Evolutionary conservation across 2,797 vertebrate genomes (phyloP).

Genomic region (Staurois parvus): DNA sequence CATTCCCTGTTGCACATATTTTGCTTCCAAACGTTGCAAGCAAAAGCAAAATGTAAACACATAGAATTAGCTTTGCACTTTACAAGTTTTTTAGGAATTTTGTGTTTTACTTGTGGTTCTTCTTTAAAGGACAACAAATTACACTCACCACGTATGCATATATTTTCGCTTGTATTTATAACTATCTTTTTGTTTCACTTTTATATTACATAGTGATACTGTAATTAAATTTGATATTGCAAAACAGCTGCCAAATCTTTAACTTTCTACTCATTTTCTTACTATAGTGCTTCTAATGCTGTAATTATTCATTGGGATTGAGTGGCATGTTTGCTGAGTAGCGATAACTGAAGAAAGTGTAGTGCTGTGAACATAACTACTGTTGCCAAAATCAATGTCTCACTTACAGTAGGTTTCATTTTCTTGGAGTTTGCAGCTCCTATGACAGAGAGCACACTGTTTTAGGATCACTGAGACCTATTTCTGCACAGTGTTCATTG

Average conservation of each 20-base stretch:
- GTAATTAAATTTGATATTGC: neutral
- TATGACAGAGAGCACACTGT: slow-evolving; percentile 31
- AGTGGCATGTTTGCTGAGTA: slow-evolving; percentile 25
- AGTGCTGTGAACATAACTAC: slow-evolving; percentile 31
- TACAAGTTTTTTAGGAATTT: neutral
- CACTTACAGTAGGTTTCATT: slow-evolving; percentile 30
- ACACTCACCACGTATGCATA: neutral
- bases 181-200: neutral
- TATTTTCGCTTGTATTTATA: neutral
- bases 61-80: neutral
- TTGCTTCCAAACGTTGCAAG: too few species aligned
- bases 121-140: neutral
- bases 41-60: neutral
- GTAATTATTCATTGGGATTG: slow-evolving; percentile 32
- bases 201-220: neutral
- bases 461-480: slow-evolving; percentile 13
- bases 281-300: slow-evolving; percentile 25
- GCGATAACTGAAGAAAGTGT: slow-evolving; percentile 25
- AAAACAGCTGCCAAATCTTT: slow-evolving; percentile 15
- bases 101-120: neutral
- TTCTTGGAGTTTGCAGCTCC: slow-evolving; percentile 9
- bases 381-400: slow-evolving; percentile 43
- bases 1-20: too few species aligned
- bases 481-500: slow-evolving; percentile 18
- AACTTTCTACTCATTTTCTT: slow-evolving; percentile 15